Percentiles rank a stretch among this genome's conserved stretches.
Evolutionary conservation across 2,888 invertebrate species (phyloP).

Genomic region (Campopleginae sp.): DNA sequence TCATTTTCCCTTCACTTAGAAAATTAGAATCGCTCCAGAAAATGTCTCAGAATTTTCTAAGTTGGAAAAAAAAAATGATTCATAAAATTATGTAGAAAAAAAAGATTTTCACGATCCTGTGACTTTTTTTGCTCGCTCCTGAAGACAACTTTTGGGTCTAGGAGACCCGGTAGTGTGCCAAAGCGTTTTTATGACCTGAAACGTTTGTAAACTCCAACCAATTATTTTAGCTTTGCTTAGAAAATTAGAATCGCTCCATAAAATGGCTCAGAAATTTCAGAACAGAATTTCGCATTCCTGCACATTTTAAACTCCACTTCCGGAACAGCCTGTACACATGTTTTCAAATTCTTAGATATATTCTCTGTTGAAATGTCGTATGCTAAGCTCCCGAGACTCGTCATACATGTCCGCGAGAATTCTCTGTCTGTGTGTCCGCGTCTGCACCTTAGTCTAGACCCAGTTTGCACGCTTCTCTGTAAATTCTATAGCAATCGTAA

Average conservation of each 20-base stretch:
- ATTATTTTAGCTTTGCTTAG: neutral
- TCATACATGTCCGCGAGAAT: conserved; percentile 16
- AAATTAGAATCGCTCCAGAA: too few species aligned
- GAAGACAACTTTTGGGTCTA: neutral
- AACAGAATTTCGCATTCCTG: neutral
- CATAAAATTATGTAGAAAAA: neutral
- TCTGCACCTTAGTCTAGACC: conserved; percentile 38
- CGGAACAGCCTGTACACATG: neutral
- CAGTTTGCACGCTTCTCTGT: conserved; percentile 35
- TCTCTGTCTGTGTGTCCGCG: neutral
- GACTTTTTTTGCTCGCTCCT: neutral
- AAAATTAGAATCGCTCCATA: too few species aligned
- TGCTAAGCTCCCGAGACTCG: conserved; percentile 20
- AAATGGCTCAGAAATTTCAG: neutral
- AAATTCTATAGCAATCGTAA: conserved; percentile 35
- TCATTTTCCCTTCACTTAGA: neutral
- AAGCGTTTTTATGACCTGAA: neutral
- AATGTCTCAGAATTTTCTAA: neutral
- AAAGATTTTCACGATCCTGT: neutral
- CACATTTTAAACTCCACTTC: neutral
- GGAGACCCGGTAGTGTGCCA: neutral
- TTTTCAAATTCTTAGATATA: neutral
- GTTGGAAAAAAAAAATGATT: neutral
- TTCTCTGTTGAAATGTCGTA: conserved; percentile 10
- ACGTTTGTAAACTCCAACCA: neutral